These are phyloP conservation scores for Punctoribates punctum DNA, from an alignment of 2,888 invertebrate genomes.

Conservation along the genomic window DNA sequence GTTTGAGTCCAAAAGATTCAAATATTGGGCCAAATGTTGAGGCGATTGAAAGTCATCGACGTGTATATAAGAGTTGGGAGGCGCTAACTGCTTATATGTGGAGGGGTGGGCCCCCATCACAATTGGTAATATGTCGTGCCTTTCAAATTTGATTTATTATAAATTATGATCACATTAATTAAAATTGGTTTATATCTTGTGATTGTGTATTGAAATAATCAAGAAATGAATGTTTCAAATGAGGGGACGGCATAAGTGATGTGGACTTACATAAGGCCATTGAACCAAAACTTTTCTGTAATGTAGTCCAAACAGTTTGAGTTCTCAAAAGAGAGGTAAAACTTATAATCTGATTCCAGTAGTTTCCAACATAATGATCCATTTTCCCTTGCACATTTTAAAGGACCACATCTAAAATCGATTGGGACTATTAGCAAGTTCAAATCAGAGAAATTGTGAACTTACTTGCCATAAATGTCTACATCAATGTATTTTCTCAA, in stretches of 20 bases:
- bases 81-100: conserved; percentile 82
- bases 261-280: conserved; percentile 59
- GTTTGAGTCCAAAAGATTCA: conserved; percentile 77
- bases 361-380: conserved; percentile 80
- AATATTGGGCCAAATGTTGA: conserved; percentile 77
- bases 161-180: no score
- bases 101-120: conserved; percentile 93
- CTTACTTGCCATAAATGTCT: conserved; percentile 72
- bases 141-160: conserved; percentile 48
- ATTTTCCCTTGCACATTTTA: conserved; percentile 72
- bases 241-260: neutral
- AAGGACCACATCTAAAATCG: conserved; percentile 67
- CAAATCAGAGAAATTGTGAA: neutral
- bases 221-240: neutral
- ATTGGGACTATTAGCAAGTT: no score
- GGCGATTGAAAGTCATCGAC: conserved; percentile 90
- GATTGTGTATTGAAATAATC: no score
- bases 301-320: conserved; percentile 94
- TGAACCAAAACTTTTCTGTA: conserved; percentile 94
- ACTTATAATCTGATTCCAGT: conserved; percentile 87
- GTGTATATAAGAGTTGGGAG: conserved; percentile 86
- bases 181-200: no score
- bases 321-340: conserved; percentile 94
- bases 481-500: conserved; percentile 79
- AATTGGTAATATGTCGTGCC: conserved; percentile 80